Base-by-base conservation (phyloP, 1,140 invertebrate species). In the Conus betulinus region DNA sequence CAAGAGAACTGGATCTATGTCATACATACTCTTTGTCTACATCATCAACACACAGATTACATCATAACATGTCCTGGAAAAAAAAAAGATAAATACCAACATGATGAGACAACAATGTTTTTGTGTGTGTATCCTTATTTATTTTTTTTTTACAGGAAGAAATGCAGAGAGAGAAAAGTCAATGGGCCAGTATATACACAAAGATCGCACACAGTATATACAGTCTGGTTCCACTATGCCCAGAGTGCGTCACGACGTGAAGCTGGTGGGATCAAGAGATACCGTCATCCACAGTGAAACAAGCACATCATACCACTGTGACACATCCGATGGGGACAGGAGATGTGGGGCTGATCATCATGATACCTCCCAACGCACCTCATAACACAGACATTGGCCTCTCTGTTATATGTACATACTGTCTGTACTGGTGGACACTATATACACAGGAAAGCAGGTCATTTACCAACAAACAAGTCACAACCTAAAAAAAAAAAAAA, bases 341-440 rank as follows among this genome's bases (percentile, higher is more conserved):
- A 20, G 67, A 71, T 20, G 57, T 23, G 67, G 6, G 67, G 67
- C 17, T 63, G 60, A 11, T 13, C 60, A 63, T 20, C 60, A 63
- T 39, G 39, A 39, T 39, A 39, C 39, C 39, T 39, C 39, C 60
- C 10, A 63, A 63, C 60, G 4, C 60, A 63, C 60, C 17, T 20
- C 60, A n/a, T 71, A 71, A 71, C 67, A 71, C 67, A 71, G 67
- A 71, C 67, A 71, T 13, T 71, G 67, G 67, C 67, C 67, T 71
- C 67, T 71, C 13, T 71, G 67, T n/a, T 71, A 7, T n/a, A 71
- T 71, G 67, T 71, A 71, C 23, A 71, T 23, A 63, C 60, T 4
- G 60, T 20, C 60, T 63, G 60, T 63, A 63, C 60, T 63, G 60
- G 60, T 20, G 60, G 60, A 20, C 15, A 23, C 15, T 71, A 23